Evolutionary conservation across 2,888 invertebrate species (phyloP).

Genomic region (Cyclophora punctaria): DNA sequence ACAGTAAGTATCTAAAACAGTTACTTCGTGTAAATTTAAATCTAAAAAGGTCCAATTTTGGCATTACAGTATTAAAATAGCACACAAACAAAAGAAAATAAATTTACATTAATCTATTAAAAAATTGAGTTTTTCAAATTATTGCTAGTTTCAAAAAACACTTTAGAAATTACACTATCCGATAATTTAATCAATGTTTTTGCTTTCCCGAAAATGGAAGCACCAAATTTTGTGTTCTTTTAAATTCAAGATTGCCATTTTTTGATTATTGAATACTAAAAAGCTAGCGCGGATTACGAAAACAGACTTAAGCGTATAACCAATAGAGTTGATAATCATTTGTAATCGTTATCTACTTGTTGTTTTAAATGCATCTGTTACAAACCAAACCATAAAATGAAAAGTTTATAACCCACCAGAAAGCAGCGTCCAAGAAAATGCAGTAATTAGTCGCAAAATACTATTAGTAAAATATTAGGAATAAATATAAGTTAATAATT

Average conservation of each 20-base stretch:
- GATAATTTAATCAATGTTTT: constrained; percentile 2
- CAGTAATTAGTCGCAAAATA: constrained; percentile 22
- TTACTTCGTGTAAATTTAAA: background rate
- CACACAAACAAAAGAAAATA: background rate
- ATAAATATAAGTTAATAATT: no score
- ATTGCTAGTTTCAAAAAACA: background rate
- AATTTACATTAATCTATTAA: background rate
- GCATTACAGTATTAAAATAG: constrained; percentile 16
- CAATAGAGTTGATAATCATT: constrained; percentile 55
- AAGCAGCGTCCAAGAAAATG: constrained; percentile 70
- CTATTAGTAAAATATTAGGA: no score
- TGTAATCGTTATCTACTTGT: constrained; percentile 76
- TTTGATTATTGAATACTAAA: constrained; percentile 22
- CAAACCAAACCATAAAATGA: no score
- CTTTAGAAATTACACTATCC: no score
- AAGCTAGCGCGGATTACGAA: constrained; percentile 42
- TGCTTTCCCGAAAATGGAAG: constrained; percentile 57
- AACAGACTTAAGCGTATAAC: constrained; percentile 21
- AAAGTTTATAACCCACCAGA: constrained; percentile 54
- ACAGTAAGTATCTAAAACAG: background rate
- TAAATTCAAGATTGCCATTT: constrained; percentile 25
- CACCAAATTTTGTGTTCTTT: constrained; percentile 23
- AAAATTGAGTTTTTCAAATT: constrained; percentile 2
- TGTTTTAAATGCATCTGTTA: constrained; percentile 72
- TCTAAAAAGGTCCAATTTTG: constrained; percentile 19